A percentile compares a stretch with the other conserved stretches of the same genome.
Evolutionary conservation across 2,888 invertebrate species (phyloP).

Genomic region (Epiblema foenella): DNA sequence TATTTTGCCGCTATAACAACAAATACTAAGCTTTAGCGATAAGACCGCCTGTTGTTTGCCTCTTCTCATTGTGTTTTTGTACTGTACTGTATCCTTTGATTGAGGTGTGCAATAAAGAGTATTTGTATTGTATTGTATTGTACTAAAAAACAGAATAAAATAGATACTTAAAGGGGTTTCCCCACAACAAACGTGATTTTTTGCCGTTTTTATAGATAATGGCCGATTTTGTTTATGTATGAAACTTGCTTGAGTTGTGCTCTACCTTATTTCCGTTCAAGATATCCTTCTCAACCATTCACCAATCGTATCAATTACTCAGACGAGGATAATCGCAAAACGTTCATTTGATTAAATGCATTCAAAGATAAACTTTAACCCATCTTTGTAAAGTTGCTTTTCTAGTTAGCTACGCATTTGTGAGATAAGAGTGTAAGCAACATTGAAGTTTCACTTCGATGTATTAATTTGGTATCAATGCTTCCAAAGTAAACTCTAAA

Average conservation of each 20-base stretch:
- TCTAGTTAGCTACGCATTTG: background rate
- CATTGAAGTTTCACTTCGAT: conserved; percentile 6
- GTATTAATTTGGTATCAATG: background rate
- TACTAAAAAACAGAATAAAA: too few species aligned
- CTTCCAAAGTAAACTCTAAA: background rate
- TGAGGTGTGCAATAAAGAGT: too few species aligned
- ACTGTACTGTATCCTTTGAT: too few species aligned
- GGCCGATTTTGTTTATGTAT: background rate
- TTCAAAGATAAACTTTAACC: background rate
- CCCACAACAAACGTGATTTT: too few species aligned
- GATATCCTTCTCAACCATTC: conserved; percentile 14
- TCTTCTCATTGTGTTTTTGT: too few species aligned
- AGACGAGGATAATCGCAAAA: background rate
- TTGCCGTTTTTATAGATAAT: too few species aligned
- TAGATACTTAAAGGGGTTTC: too few species aligned
- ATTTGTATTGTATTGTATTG: too few species aligned
- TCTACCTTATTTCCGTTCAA: background rate
- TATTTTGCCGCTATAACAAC: too few species aligned
- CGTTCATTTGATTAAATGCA: background rate
- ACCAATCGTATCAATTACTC: conserved; percentile 22
- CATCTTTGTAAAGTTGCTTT: background rate
- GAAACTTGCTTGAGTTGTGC: background rate
- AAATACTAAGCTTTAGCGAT: too few species aligned
- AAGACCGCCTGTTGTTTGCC: too few species aligned
- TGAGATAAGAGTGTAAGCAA: background rate